Evolutionary conservation across 2,888 invertebrate genomes (phyloP).

Genomic region (Hypolimnas misippus): DNA sequence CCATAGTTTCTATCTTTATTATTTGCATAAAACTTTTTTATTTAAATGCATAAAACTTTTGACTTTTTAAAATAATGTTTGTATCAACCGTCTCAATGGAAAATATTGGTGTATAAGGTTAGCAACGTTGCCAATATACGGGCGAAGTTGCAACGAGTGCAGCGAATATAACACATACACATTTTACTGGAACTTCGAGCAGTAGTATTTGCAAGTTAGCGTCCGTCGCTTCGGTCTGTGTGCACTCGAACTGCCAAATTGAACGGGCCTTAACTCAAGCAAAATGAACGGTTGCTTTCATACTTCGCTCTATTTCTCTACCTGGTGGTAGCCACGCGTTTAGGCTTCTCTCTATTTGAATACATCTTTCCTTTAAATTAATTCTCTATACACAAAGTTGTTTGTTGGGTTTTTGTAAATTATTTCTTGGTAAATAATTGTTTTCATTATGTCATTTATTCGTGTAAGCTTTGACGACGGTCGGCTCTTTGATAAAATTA

Average conservation of each 20-base stretch:
- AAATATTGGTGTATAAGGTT: slow-evolving; percentile 43
- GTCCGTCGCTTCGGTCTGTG: slow-evolving; percentile 60
- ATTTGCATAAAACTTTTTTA: too few relatives aligned
- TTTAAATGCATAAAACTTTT: too few relatives aligned
- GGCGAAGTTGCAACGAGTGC: slow-evolving; percentile 61
- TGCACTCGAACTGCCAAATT: slow-evolving; percentile 72
- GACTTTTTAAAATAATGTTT: slow-evolving; percentile 32
- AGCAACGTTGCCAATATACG: slow-evolving; percentile 51
- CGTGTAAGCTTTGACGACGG: background rate
- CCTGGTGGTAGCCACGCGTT: slow-evolving; percentile 41
- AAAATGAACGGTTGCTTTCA: slow-evolving; percentile 63
- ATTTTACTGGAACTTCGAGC: slow-evolving; percentile 59
- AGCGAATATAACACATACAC: slow-evolving; percentile 46
- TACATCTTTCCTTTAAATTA: too few relatives aligned
- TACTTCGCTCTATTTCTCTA: slow-evolving; percentile 56
- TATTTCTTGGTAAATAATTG: background rate
- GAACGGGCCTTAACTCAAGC: slow-evolving; percentile 65
- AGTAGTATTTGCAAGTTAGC: slow-evolving; percentile 71
- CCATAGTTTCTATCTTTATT: too few relatives aligned
- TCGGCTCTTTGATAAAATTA: slow-evolving; percentile 7
- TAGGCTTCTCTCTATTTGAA: background rate
- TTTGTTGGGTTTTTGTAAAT: too few relatives aligned
- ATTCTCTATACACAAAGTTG: too few relatives aligned
- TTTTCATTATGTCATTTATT: background rate
- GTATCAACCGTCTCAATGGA: slow-evolving; percentile 42